Evolutionary conservation across 2,797 vertebrate genomes (phyloP), one percentile per base, ranked within the genome.

Genomic region (Thalassophryne amazonica): DNA sequence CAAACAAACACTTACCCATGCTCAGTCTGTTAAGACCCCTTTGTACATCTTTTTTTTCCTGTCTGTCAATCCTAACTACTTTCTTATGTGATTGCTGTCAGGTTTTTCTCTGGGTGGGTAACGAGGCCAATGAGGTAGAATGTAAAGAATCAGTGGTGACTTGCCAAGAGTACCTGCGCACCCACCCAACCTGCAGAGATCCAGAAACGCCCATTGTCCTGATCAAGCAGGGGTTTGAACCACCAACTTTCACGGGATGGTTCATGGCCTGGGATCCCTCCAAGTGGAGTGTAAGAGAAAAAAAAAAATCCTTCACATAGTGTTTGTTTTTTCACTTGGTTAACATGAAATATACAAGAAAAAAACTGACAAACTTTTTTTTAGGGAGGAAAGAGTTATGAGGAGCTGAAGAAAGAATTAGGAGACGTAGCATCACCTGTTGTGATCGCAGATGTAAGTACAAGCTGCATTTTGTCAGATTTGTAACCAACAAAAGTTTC

Each of bases 161-260:
- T 0, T 91, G 91, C 51, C 83, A 86, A 43, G 92, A 96, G 23
- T 97, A 95, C 53, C 86, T 97, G 59, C 62, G 41, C 14, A 94
- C 92, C 4, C 94, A 97, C 43, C 95, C 95, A 0, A 89, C 91
- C 0, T 55, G 69, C 56, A 84, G 94, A 39, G 94, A 96, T 33
- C 74, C 74, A 0, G 81, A 92, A 31, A 95, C 93, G 0, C 90
- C 92, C 0, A 89, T 92, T 38, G 7, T 94, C 32, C 41, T 92
- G 28, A 52, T 94, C 65, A 96, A 95, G 48, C 94, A 96, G 69
- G 93, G 94, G 0, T 94, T 91, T 5, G 95, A 97, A 60, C 94
- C 94, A 0, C 93, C 90, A 15, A 93, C 80, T 48, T 96, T 96
- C 71, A 95, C 93, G 0, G 95, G 95, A 22, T 97, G 94, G 94